Evolutionary conservation across 2,113 vertebrate genomes (phyloP).

Genomic region (Indicator maculatus): DNA sequence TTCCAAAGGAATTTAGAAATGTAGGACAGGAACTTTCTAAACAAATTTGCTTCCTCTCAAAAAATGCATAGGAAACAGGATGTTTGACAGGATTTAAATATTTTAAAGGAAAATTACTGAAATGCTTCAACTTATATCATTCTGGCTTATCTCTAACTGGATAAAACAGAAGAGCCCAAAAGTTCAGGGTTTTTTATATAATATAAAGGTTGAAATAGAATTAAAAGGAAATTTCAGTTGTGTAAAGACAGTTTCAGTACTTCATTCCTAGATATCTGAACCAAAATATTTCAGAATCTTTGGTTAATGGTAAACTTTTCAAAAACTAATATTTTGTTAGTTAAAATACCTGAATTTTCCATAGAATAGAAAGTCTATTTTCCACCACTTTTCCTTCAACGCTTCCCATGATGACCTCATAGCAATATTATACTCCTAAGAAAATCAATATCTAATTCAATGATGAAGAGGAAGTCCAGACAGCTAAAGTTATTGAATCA

Average conservation of each 20-base stretch:
- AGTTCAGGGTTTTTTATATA: not conserved
- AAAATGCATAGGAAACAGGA: not conserved
- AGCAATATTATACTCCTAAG: not conserved
- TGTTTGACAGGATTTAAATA: not conserved
- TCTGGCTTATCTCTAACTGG: not conserved
- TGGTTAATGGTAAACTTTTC: not conserved
- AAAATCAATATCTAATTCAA: constrained; percentile 23
- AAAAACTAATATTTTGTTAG: too few relatives aligned
- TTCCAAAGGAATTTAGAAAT: not conserved
- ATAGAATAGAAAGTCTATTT: not conserved
- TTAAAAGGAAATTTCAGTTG: not conserved
- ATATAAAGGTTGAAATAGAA: not conserved
- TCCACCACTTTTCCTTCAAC: not conserved
- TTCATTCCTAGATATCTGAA: not conserved
- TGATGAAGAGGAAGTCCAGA: not conserved
- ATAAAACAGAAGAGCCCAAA: not conserved
- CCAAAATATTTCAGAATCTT: not conserved
- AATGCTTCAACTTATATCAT: not conserved
- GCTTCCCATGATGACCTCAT: not conserved
- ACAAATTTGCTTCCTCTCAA: not conserved
- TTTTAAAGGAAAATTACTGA: not conserved
- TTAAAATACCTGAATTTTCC: not conserved
- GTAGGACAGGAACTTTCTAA: not conserved
- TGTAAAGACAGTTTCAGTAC: not conserved
- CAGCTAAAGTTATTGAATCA: not conserved